Percentiles rank a stretch among this genome's conserved stretches.
Conservation (phyloP, 2,888 invertebrate genomes). For the Idaea aversata region DNA sequence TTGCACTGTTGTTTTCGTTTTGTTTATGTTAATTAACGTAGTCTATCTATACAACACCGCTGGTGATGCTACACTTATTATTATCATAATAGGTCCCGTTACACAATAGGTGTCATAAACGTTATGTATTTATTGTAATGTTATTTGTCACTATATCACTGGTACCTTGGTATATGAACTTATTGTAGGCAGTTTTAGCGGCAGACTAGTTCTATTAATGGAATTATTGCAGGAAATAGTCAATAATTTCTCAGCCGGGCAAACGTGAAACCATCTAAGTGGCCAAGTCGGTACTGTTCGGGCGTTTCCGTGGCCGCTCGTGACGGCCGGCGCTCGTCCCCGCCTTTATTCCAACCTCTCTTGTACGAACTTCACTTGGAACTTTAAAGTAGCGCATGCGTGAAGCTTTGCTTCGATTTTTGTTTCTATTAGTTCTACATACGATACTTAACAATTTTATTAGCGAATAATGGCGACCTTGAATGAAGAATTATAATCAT, state of each 20-base stretch:
- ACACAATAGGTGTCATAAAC: slow-evolving; percentile 41
- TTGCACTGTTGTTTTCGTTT: slow-evolving; percentile 23
- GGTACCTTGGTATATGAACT: slow-evolving; percentile 42
- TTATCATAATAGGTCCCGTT: slow-evolving; percentile 46
- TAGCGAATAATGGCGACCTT: too few species aligned
- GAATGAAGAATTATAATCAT: too few species aligned
- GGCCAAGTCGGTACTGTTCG: slow-evolving; percentile 70
- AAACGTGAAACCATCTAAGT: slow-evolving; percentile 57
- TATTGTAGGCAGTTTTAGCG: slow-evolving; percentile 47
- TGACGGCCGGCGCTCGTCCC: slow-evolving; percentile 17
- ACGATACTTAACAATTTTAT: too few species aligned
- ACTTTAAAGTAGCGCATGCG: slow-evolving; percentile 55
- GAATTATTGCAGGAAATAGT: slow-evolving; percentile 65
- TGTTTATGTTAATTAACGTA: slow-evolving; percentile 52
- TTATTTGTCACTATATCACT: slow-evolving; percentile 56
- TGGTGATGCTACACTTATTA: slow-evolving; percentile 47
- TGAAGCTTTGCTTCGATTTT: slow-evolving; percentile 43
- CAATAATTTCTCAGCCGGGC: slow-evolving; percentile 64
- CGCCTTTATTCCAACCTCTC: slow-evolving; percentile 16
- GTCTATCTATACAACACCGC: slow-evolving; percentile 42
- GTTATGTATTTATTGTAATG: slow-evolving; percentile 31
- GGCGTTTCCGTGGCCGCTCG: slow-evolving; percentile 53
- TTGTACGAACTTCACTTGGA: slow-evolving; percentile 46
- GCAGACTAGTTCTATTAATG: slow-evolving; percentile 48
- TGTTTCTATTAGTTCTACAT: slow-evolving; percentile 22